Base-by-base conservation (phyloP, 2,888 invertebrate species). In the Drosophila prostipennis region DNA sequence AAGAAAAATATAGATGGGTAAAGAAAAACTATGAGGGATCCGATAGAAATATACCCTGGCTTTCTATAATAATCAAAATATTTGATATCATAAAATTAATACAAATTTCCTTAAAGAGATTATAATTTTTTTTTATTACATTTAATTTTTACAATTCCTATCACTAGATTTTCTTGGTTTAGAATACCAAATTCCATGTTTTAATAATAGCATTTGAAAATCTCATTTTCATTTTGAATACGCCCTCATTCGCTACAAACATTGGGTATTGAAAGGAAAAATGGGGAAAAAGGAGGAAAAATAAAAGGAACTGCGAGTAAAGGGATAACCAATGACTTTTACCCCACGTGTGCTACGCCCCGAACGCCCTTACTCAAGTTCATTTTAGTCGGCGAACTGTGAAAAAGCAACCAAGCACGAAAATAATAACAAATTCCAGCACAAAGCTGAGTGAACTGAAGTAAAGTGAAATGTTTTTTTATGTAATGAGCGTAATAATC, bases 401-500 rank as follows among this genome's bases (percentile, higher is more conserved):
- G 76, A 80, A 80, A 81, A 81, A 58, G 67, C 82, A 82, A 58
- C 85, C 72, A 87, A 81, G 82, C 82, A 79, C 84, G 82, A 82
- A 85, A 82, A 81, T 81, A 87, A 87, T 82, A 82, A 81, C 82
- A 82, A 82, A 87, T 74, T 72, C 69, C 55, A 26, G 59, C 42
- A 55, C 69, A 70, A 76, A 71, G 75, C 72, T 59, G 54, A 54
- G 78, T 51, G 45, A 63, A 63, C 61, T 49, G 45, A 39, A 40
- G 36, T 46, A 63, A 78, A 70, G 74, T 80, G 65, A 60, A 79
- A 77, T 83, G 78, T 82, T 86, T 76, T 82, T 53, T 76, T 64
- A 87, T 87, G 79, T 81, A 81, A 81, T 87, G 87, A 87, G 81
- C 81, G 85, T 84, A 84, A 87, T 81, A 81, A 81, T 87, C 79